phyloP scores from a whole-genome alignment of 2,888 invertebrate genomes.

The Eulithis testata region DNA sequence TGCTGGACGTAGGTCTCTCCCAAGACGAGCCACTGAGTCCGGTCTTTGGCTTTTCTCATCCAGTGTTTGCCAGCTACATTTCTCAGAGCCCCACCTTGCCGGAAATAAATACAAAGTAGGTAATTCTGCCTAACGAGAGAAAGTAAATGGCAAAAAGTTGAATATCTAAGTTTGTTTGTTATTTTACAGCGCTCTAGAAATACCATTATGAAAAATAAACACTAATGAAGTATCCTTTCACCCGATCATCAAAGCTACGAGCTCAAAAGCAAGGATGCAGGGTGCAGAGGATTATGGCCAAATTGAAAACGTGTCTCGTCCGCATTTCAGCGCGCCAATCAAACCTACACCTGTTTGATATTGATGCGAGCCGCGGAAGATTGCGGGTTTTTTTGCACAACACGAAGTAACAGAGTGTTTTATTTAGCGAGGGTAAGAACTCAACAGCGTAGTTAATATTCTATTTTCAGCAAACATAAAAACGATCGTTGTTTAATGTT shows the following conservation, averaged over 20 bases:
- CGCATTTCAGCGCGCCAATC: slow-evolving; percentile 37
- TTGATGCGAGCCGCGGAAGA: slow-evolving; percentile 11
- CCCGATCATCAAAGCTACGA: slow-evolving; percentile 25
- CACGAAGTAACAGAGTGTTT: neutral
- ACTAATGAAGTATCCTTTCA: slow-evolving; percentile 31
- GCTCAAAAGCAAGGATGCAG: slow-evolving; percentile 37
- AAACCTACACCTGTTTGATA: slow-evolving; percentile 27
- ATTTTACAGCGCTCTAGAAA: neutral
- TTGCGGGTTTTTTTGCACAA: slow-evolving; percentile 9
- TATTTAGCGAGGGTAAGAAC: neutral
- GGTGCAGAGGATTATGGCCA: slow-evolving; percentile 36
- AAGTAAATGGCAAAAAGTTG: too few species aligned
- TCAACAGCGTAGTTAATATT: neutral
- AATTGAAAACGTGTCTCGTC: slow-evolving; percentile 45
- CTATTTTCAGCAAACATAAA: neutral
- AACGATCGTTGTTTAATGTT: too few species aligned
- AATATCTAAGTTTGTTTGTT: too few species aligned
- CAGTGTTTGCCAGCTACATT: too few species aligned
- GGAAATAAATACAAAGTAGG: too few species aligned
- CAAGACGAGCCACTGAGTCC: too few species aligned
- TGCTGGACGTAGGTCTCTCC: too few species aligned
- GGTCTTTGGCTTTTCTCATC: too few species aligned
- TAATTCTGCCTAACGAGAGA: too few species aligned
- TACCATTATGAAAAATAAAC: slow-evolving; percentile 19
- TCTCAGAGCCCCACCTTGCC: too few species aligned